Evolutionary conservation across 2,113 vertebrate genomes (phyloP).

Genomic region (Etia nguti): DNA sequence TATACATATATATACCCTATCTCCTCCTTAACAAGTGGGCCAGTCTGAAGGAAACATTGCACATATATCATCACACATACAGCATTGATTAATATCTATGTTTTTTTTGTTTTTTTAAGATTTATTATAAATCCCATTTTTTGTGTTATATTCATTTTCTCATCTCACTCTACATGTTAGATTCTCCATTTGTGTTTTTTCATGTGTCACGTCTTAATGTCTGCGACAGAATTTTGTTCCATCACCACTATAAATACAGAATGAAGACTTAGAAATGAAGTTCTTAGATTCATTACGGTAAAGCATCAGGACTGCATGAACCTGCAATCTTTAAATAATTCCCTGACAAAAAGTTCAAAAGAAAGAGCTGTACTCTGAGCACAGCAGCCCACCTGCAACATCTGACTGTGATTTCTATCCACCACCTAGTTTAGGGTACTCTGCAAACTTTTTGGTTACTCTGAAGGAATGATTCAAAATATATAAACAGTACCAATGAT

Average conservation of each 20-base stretch:
- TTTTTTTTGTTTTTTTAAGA: background rate
- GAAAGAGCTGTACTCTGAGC: background rate
- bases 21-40: background rate
- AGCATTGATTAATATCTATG: background rate
- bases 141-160: background rate
- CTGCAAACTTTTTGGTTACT: background rate
- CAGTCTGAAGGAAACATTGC: background rate
- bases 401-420: background rate
- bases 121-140: background rate
- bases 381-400: background rate
- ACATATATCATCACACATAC: background rate
- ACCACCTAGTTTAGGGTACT: background rate
- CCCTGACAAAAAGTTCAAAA: background rate
- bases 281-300: background rate
- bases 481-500: background rate
- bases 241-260: background rate
- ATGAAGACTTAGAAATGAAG: background rate
- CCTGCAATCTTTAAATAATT: background rate
- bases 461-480: background rate
- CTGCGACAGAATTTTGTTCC: background rate
- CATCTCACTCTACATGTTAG: background rate
- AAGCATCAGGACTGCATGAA: background rate
- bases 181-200: background rate
- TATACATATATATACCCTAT: background rate
- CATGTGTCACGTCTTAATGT: fast-evolving